These are phyloP conservation scores for Apis mellifera DNA, from an alignment of 1,140 invertebrate genomes.

Conservation along the genomic window Amel_HAv3.1 CM009943.2:8446001-8446500, in stretches of 20 bases:
- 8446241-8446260: not conserved
- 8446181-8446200: no score
- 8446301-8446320: conserved; percentile 36
- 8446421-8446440: conserved; percentile 78
- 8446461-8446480: conserved; percentile 73
- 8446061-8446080: no score
- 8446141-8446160: no score
- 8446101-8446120: no score
- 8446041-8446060: no score
- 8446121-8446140: no score
- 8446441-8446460: conserved; percentile 80
- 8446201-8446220: no score
- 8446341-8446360: conserved; percentile 54
- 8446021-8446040: no score
- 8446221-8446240: no score
- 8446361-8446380: conserved; percentile 77
- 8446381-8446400: conserved; percentile 78
- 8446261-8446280: not conserved
- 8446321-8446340: conserved; percentile 47
- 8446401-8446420: conserved; percentile 77
- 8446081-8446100: no score
- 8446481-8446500: conserved; percentile 55
- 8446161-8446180: no score
- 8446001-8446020: no score
- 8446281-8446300: not conserved